Evolutionary conservation across 2,113 vertebrate genomes (phyloP).

Genomic region (Australoheros scitulus): DNA sequence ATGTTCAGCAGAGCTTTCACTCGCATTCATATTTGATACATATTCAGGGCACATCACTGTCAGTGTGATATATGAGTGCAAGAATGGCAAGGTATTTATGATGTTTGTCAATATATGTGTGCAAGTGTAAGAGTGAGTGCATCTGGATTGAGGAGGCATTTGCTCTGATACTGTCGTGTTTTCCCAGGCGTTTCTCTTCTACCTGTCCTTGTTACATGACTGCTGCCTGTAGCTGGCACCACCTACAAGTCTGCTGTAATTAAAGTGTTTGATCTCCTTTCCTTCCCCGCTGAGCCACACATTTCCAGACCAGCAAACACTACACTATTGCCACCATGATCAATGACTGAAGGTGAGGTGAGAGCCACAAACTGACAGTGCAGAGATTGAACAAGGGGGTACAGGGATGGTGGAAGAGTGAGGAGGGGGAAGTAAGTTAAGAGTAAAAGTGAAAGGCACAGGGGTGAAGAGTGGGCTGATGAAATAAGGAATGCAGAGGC

Average conservation of each 20-base stretch:
- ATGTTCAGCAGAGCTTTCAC: constrained; percentile 3
- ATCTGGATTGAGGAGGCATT: constrained; percentile 45
- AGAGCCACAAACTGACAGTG: constrained; percentile 72
- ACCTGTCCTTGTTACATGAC: constrained; percentile 72
- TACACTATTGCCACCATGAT: constrained; percentile 71
- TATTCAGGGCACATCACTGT: constrained; percentile 20
- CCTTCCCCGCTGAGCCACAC: constrained; percentile 63
- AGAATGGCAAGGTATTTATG: constrained; percentile 29
- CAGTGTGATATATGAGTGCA: constrained; percentile 17
- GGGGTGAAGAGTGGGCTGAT: constrained; percentile 30
- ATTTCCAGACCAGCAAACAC: constrained; percentile 68
- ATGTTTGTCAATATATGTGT: not conserved
- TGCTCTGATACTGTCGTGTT: constrained; percentile 44
- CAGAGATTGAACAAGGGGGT: constrained; percentile 70
- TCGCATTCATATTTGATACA: not conserved
- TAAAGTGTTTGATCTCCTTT: constrained; percentile 81
- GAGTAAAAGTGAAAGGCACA: constrained; percentile 39
- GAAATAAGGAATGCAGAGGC: constrained; percentile 24
- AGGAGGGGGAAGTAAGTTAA: constrained; percentile 41
- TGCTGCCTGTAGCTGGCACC: constrained; percentile 69
- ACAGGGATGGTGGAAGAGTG: not conserved
- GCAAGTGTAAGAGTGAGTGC: constrained; percentile 1
- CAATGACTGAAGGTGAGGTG: constrained; percentile 74
- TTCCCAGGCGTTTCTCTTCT: constrained; percentile 43
- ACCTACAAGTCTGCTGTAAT: constrained; percentile 78